Evolutionary conservation across 2,888 invertebrate species (phyloP).

Genomic region (Kryphioiulus occultus): DNA sequence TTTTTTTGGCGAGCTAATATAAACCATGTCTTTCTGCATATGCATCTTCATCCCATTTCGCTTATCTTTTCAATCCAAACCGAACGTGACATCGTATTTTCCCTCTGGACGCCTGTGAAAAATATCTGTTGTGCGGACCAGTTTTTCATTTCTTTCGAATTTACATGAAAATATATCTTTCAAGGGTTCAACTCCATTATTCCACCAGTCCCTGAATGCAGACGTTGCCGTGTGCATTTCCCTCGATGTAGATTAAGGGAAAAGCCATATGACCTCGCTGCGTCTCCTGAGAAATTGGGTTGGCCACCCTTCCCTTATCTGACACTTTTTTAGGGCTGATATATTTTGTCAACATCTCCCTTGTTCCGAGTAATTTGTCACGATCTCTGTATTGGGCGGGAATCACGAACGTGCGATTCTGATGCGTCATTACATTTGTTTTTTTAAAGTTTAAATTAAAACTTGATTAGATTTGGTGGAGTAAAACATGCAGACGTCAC

Average conservation of each 20-base stretch:
- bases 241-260: not conserved
- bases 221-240: not conserved
- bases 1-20: not conserved
- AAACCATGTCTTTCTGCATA: not conserved
- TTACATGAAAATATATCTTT: conserved; percentile 25
- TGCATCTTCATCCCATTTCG: not conserved
- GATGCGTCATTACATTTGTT: not conserved
- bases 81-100: not conserved
- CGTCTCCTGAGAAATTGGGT: conserved; percentile 1
- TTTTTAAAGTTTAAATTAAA: conserved; percentile 1
- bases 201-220: not conserved
- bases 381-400: not conserved
- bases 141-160: conserved; percentile 28
- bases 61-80: conserved; percentile 24
- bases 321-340: conserved; percentile 4
- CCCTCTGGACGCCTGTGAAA: not conserved
- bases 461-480: not conserved
- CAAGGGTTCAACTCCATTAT: conserved; percentile 11
- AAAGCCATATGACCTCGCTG: not conserved
- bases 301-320: conserved; percentile 24
- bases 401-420: not conserved
- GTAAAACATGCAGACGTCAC: not conserved
- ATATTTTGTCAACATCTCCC: conserved; percentile 35
- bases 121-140: not conserved
- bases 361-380: conserved; percentile 1